Evolutionary conservation across 2,113 vertebrate species (phyloP).

Genomic region (Chaenocephalus aceratus): DNA sequence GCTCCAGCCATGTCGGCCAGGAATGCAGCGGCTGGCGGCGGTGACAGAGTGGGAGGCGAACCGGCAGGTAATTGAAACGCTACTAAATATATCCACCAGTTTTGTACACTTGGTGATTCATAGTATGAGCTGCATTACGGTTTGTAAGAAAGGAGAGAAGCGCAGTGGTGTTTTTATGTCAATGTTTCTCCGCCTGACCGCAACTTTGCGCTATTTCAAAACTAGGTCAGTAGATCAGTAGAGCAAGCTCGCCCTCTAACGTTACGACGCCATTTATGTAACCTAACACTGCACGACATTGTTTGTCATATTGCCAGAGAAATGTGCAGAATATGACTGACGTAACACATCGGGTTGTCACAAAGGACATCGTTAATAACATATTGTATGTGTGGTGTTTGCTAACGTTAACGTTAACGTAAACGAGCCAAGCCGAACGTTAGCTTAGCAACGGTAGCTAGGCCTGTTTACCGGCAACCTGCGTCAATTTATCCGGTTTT

Average conservation of each 20-base stretch:
- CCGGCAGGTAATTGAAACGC: conserved; percentile 65
- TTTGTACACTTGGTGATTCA: rapidly evolving
- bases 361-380: not conserved
- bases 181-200: conserved; percentile 43
- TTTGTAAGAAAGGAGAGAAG: not conserved
- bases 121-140: rapidly evolving
- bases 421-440: not conserved
- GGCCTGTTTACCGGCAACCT: conserved; percentile 51
- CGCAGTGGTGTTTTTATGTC: conserved; percentile 1
- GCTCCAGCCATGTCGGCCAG: conserved; percentile 86
- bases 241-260: conserved; percentile 75
- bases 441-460: conserved; percentile 57
- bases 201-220: conserved; percentile 74
- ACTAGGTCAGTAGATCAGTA: conserved; percentile 89
- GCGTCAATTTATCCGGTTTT: not conserved
- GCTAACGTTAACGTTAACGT: not conserved
- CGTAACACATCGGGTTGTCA: not conserved
- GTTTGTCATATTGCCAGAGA: not conserved
- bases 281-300: conserved; percentile 35
- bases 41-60: conserved; percentile 80
- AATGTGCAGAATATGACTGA: not conserved
- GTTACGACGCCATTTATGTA: conserved; percentile 56
- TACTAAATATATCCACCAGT: not conserved
- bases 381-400: not conserved
- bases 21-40: conserved; percentile 77